Evolutionary conservation across 2,797 vertebrate genomes (phyloP).

Genomic region (Knipowitschia caucasica): DNA sequence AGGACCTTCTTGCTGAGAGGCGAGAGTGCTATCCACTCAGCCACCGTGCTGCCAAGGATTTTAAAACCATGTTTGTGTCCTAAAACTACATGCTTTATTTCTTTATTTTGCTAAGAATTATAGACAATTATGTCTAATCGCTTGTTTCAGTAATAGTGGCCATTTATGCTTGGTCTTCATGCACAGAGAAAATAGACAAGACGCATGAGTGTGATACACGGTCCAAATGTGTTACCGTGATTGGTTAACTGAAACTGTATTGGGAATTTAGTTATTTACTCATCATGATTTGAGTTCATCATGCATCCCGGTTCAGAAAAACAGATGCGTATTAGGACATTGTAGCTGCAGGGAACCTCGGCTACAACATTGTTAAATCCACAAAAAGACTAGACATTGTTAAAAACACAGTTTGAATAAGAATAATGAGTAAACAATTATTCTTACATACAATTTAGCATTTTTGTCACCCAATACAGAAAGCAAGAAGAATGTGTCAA

Average conservation of each 20-base stretch:
- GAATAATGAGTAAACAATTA: slow-evolving; percentile 5
- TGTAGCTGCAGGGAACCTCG: not conserved
- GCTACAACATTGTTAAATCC: slow-evolving; percentile 5
- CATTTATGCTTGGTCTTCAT: not conserved
- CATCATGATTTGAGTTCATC: slow-evolving; percentile 39
- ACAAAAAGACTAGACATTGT: not conserved
- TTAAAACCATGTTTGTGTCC: too few relatives aligned
- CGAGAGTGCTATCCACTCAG: too few relatives aligned
- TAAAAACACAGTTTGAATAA: not conserved
- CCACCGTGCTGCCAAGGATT: too few relatives aligned
- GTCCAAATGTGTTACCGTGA: slow-evolving; percentile 34
- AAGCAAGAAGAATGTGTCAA: not conserved
- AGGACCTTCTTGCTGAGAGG: too few relatives aligned
- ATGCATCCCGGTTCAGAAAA: slow-evolving; percentile 11
- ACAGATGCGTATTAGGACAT: slow-evolving; percentile 12
- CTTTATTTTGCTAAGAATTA: too few relatives aligned
- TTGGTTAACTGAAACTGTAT: slow-evolving; percentile 44
- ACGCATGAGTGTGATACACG: slow-evolving; percentile 52
- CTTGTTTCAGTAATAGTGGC: too few relatives aligned
- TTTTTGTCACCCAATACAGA: not conserved
- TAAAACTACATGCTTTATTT: too few relatives aligned
- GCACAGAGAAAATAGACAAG: slow-evolving; percentile 39
- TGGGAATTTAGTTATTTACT: slow-evolving; percentile 25
- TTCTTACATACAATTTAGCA: too few relatives aligned
- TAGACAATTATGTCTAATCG: too few relatives aligned